These are phyloP conservation scores for Sabatieria punctata DNA, from an alignment of 2,888 invertebrate species.

Conservation along the genomic window DNA sequence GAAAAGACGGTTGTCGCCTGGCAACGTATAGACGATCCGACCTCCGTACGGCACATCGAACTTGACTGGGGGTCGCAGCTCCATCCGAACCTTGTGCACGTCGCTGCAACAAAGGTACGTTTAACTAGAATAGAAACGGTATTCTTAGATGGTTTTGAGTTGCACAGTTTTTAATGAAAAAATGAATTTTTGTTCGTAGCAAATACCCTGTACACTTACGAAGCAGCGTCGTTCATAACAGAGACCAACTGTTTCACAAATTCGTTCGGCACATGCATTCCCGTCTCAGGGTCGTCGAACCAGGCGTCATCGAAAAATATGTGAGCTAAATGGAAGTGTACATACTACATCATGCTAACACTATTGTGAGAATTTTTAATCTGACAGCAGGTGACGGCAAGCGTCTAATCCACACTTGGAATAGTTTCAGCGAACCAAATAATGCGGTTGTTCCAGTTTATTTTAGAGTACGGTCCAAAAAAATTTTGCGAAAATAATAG, in stretches of 20 bases:
- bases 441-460: too few species aligned
- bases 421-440: too few species aligned
- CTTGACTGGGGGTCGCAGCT: constrained; percentile 48
- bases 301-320: constrained; percentile 97
- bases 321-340: constrained; percentile 53
- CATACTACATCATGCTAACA: too few species aligned
- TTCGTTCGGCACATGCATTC: constrained; percentile 72
- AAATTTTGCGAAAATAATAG: too few species aligned
- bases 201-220: constrained; percentile 53
- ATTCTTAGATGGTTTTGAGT: too few species aligned
- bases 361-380: too few species aligned
- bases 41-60: constrained; percentile 72
- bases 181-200: too few species aligned
- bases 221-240: constrained; percentile 82
- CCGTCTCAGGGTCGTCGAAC: constrained; percentile 58
- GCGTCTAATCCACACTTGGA: too few species aligned
- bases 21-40: constrained; percentile 59
- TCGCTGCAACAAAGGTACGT: constrained; percentile 17
- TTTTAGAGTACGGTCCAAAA: too few species aligned
- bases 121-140: background rate
- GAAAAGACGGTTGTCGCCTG: constrained; percentile 63
- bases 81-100: constrained; percentile 9
- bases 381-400: too few species aligned
- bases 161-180: too few species aligned
- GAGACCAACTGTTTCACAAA: constrained; percentile 78